A percentile compares a stretch with the other conserved stretches of the same genome.
phyloP scores from a whole-genome alignment of 2,888 invertebrate genomes.

The Chloromyia formosa region DNA sequence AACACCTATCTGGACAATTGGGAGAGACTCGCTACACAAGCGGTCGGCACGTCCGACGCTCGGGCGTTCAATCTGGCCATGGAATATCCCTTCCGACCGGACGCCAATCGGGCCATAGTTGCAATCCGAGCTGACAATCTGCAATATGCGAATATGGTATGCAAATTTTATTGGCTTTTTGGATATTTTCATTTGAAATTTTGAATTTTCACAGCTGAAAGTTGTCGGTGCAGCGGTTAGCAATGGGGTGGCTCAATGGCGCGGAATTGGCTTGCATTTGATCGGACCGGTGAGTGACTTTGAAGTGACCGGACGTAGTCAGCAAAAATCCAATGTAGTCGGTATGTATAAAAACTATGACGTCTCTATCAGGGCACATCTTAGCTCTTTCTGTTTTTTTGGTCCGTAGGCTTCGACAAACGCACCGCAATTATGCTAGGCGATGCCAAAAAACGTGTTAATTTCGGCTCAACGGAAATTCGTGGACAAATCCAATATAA shows the following conservation, averaged over 20 bases:
- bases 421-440: conserved; percentile 73
- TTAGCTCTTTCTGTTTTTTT: background rate
- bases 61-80: conserved; percentile 72
- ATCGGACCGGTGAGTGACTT: conserved; percentile 70
- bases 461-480: conserved; percentile 66
- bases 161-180: background rate
- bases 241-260: conserved; percentile 64
- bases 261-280: conserved; percentile 70
- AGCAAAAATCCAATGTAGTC: conserved; percentile 53
- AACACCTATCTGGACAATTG: conserved; percentile 50
- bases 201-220: conserved; percentile 56
- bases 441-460: conserved; percentile 66
- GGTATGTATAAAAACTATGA: conserved; percentile 55
- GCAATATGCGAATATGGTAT: conserved; percentile 67
- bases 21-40: conserved; percentile 55
- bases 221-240: conserved; percentile 55
- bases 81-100: conserved; percentile 78
- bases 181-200: too few species aligned
- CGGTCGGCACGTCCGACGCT: conserved; percentile 65
- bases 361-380: background rate
- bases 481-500: conserved; percentile 68
- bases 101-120: conserved; percentile 78
- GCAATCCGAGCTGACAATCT: conserved; percentile 72
- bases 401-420: conserved; percentile 68
- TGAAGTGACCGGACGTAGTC: conserved; percentile 63